Base-by-base conservation (phyloP, 2,888 invertebrate species). In the Polydrusus cervinus region DNA sequence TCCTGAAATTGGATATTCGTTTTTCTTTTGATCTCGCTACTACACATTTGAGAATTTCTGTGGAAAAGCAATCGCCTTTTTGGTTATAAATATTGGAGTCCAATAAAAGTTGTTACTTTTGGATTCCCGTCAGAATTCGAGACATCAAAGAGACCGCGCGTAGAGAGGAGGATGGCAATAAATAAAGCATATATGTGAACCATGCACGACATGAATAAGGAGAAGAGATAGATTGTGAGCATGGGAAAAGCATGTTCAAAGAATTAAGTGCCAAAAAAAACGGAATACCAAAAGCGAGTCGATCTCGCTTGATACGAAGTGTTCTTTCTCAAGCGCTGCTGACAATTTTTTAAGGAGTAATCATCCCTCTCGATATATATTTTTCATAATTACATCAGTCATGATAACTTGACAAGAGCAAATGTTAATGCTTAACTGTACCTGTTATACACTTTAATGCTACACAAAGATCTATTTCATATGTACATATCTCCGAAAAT, bases 81-180 rank as follows among this genome's bases (percentile, higher is more conserved):
- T 80, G 83, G 85, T 85, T 86, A 86, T 86, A 86, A 86, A 86
- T 86, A 86, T 86, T 86, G 85, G 84, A 86, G 85, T 83, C 85
- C 86, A 86, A 86, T 86, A 85, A 86, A 86, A 86, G 85, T 86
- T 86, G 86, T 85, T 86, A 86, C 86, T 76, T 86, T 84, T 84
- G 85, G 84, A 85, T 85, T 85, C 84, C 82, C 82, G 83, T 82
- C 84, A 83, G 84, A 74, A 40, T 45, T 51, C 60, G 80, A 81
- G 83, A 84, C 84, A 85, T 85, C 85, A 85, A 85, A 86, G 84
- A 82, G 82, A 60, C 76, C 76, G 75, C 61, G 73, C 72, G 80
- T 74, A 78, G 76, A 71, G 78, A 77, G 78, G 75, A 79, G 78
- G 83, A 84, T 82, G 84, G 82, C 82, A 84, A 85, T 83, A 83